Conservation (phyloP, 2,797 vertebrate genomes). For the Ispidina lecontei region DNA sequence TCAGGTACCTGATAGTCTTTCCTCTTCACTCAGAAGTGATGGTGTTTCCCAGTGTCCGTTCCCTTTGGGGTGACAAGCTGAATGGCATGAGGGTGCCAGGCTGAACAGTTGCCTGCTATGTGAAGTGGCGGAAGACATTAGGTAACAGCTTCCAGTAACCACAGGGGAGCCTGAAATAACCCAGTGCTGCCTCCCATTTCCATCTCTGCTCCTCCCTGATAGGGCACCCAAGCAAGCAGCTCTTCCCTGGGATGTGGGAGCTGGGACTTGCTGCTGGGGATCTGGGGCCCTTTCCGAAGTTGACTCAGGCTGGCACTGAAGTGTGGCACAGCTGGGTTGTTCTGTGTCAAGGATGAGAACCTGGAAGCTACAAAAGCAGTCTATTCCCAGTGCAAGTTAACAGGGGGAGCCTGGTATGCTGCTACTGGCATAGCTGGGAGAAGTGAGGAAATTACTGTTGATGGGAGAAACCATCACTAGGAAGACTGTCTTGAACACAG, state of each 20-base stretch:
- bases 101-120: not conserved
- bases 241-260: not conserved
- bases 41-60: not conserved
- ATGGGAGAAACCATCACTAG: not conserved
- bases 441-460: not conserved
- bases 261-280: not conserved
- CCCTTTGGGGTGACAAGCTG: not conserved
- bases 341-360: not conserved
- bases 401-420: not conserved
- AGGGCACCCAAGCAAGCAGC: not conserved
- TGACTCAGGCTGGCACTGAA: not conserved
- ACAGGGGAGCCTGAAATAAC: not conserved
- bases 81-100: not conserved
- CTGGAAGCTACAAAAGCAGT: not conserved
- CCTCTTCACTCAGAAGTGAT: not conserved
- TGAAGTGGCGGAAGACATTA: not conserved
- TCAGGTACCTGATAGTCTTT: not conserved
- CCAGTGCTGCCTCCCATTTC: not conserved
- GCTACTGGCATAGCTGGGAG: not conserved
- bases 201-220: not conserved
- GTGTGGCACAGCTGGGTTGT: not conserved
- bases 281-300: not conserved
- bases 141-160: not conserved
- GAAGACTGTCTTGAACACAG: not conserved
- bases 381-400: not conserved